A percentile compares a stretch with the other conserved stretches of the same genome.
Conservation (phyloP, 2,888 invertebrate genomes). For the Amphipyra berbera region DNA sequence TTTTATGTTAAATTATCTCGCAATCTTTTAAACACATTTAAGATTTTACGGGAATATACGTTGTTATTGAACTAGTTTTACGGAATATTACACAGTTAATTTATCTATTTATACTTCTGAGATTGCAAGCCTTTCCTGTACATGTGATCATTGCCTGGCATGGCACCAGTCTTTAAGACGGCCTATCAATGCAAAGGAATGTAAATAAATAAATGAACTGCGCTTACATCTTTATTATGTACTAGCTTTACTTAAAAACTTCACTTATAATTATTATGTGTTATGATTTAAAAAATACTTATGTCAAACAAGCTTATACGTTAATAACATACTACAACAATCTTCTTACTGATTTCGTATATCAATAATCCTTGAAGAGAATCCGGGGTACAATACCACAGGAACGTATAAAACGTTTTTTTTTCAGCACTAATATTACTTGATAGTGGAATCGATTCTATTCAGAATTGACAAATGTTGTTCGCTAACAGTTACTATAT, state of each 20-base stretch:
- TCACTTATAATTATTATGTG: neutral
- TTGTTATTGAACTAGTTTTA: neutral
- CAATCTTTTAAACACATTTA: conserved; percentile 9
- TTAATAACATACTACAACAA: neutral
- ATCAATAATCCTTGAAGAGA: no score
- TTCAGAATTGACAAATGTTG: conserved; percentile 3
- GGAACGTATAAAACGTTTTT: neutral
- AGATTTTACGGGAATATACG: neutral
- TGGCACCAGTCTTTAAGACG: no score
- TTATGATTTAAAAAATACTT: conserved; percentile 5
- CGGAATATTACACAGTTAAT: neutral
- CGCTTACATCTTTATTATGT: neutral
- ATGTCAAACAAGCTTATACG: neutral
- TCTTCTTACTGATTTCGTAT: no score
- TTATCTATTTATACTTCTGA: neutral
- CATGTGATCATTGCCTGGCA: no score
- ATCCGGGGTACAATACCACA: no score
- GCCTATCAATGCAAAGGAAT: neutral
- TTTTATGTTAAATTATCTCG: neutral
- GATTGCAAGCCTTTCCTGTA: neutral
- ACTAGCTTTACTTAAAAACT: conserved; percentile 4
- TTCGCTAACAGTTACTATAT: neutral
- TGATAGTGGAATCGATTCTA: neutral
- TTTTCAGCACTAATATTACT: no score
- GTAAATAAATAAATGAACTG: neutral